phyloP scores from a whole-genome alignment of 2,888 invertebrate genomes.

The Diaperis boleti region DNA sequence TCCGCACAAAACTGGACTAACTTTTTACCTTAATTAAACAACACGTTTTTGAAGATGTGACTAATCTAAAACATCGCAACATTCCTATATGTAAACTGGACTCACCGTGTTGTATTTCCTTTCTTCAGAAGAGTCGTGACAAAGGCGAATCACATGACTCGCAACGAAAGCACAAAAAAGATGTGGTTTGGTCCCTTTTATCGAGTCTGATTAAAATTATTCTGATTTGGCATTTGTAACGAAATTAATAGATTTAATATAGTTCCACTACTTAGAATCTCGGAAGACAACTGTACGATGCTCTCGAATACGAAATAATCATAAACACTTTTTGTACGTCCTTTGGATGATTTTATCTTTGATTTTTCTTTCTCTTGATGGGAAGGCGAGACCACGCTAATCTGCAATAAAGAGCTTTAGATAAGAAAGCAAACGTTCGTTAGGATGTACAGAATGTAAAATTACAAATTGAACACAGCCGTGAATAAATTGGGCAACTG shows the following conservation, averaged over 20 bases:
- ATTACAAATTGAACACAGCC: background rate
- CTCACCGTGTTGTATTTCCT: background rate
- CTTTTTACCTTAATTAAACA: no score
- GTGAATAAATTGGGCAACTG: no score
- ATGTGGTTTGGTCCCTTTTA: background rate
- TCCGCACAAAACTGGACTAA: no score
- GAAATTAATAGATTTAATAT: background rate
- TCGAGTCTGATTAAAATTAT: background rate
- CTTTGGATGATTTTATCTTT: background rate
- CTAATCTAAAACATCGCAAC: no score
- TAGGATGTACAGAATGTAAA: background rate
- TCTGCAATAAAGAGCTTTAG: background rate
- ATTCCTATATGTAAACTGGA: no score
- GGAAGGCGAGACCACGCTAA: background rate
- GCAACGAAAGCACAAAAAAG: background rate
- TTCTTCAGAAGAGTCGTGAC: background rate
- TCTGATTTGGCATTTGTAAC: background rate
- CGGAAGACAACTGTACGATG: background rate
- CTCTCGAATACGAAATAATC: background rate
- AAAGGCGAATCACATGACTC: background rate
- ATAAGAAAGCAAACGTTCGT: no score
- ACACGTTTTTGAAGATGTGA: no score
- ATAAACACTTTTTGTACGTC: background rate
- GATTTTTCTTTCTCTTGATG: background rate
- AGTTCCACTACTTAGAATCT: background rate